Percentiles rank a stretch among this genome's conserved stretches.
These are phyloP conservation scores for Pilophorus perplexus DNA, from an alignment of 2,888 invertebrate genomes.

Conservation along the genomic window DNA sequence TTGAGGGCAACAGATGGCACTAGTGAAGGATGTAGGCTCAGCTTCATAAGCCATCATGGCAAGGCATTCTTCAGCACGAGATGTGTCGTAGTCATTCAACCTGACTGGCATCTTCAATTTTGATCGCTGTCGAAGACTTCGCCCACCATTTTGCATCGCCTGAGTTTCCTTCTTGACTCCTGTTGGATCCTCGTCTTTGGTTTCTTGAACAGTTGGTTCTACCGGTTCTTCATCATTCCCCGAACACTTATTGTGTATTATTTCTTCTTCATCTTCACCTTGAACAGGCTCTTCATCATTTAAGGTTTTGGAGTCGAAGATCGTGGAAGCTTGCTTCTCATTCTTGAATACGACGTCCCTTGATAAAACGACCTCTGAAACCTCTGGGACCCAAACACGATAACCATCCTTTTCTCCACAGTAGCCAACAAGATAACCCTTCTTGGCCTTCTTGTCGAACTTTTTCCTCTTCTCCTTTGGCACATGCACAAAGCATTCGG, in stretches of 20 bases:
- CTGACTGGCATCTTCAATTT: conserved; percentile 2
- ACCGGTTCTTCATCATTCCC: background rate
- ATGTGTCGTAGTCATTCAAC: background rate
- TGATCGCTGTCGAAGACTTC: background rate
- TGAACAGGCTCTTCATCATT: background rate
- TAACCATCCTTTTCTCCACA: conserved; percentile 13
- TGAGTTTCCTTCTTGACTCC: background rate
- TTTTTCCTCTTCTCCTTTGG: conserved; percentile 12
- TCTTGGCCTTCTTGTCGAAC: conserved; percentile 14
- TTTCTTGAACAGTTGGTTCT: no score
- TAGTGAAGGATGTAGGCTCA: conserved; percentile 16
- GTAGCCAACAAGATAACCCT: conserved; percentile 20
- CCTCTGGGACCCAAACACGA: conserved; percentile 18
- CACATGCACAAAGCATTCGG: conserved; percentile 27
- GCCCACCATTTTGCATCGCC: background rate
- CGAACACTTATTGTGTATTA: background rate
- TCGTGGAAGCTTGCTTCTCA: conserved; percentile 20
- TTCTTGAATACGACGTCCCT: conserved; percentile 38
- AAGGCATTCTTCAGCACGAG: no score
- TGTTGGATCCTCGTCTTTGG: background rate
- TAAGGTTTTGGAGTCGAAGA: background rate
- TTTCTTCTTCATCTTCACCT: background rate
- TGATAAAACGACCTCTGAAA: conserved; percentile 1
- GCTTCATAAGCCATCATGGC: conserved; percentile 14
- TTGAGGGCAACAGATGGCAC: conserved; percentile 6